Percentiles rank a stretch among this genome's conserved stretches.
Conservation (phyloP, 1,140 invertebrate species). For the Phortica variegata region DNA sequence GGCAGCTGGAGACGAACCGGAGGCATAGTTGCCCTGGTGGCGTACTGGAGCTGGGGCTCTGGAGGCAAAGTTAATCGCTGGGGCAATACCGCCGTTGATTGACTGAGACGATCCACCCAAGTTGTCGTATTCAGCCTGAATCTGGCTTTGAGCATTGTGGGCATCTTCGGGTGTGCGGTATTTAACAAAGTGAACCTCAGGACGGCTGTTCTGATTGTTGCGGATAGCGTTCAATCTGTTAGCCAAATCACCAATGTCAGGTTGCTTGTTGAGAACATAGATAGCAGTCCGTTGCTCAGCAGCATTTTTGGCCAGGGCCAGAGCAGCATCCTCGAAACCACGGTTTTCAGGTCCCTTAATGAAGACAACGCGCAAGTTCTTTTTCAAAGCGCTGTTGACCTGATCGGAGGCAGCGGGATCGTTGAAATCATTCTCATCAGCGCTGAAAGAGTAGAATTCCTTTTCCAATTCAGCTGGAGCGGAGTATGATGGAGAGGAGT, state of each 20-base stretch:
- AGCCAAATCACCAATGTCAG: too few relatives aligned
- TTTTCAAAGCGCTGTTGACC: constrained; percentile 3
- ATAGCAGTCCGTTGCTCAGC: constrained; percentile 15
- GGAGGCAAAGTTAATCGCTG: constrained; percentile 17
- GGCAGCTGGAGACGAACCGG: not conserved
- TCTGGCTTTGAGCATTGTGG: constrained; percentile 13
- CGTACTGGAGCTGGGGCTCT: constrained; percentile 2
- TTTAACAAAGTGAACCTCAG: too few relatives aligned
- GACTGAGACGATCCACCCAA: constrained; percentile 14
- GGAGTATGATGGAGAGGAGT: constrained; percentile 1
- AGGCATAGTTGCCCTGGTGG: not conserved
- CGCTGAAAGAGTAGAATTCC: constrained; percentile 12
- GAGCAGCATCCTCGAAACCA: constrained; percentile 15
- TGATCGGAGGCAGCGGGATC: constrained; percentile 2
- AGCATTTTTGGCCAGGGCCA: constrained; percentile 15
- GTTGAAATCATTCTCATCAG: constrained; percentile 7
- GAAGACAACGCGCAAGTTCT: constrained; percentile 19
- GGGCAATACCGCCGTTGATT: constrained; percentile 17
- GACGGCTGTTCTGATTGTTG: constrained; percentile 1
- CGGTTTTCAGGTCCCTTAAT: too few relatives aligned
- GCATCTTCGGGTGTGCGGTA: too few relatives aligned
- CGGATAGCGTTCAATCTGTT: constrained; percentile 7
- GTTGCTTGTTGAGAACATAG: constrained; percentile 18
- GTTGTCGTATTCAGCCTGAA: constrained; percentile 16
- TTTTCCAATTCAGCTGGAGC: constrained; percentile 11